These are phyloP conservation scores for Camelus bactrianus DNA, from an alignment of 2,113 vertebrate genomes.

Conservation along the genomic window DNA sequence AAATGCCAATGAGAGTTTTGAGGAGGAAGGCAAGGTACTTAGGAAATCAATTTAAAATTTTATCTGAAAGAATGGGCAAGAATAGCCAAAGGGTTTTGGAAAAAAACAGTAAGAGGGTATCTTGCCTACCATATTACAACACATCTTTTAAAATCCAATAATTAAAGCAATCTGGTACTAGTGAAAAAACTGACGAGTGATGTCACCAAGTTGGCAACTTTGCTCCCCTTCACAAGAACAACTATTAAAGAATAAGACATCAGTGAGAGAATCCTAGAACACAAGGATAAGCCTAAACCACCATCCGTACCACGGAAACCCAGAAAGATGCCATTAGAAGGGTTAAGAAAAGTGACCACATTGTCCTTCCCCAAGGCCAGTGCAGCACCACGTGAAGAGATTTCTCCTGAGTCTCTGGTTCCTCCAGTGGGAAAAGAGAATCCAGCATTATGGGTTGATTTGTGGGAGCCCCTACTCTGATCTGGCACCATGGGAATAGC, in stretches of 20 bases:
- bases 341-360: not conserved
- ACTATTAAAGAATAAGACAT: not conserved
- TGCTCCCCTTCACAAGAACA: not conserved
- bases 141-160: not conserved
- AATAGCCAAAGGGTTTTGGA: not conserved
- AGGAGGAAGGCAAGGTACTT: not conserved
- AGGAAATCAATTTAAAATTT: slow-evolving; percentile 45
- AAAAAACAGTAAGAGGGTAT: not conserved
- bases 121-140: not conserved
- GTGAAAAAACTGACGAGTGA: not conserved
- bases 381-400: not conserved
- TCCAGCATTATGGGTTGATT: not conserved
- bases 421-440: not conserved
- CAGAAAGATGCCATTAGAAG: not conserved
- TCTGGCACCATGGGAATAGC: not conserved
- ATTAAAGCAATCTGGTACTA: not conserved
- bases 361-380: not conserved
- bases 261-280: not conserved
- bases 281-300: not conserved
- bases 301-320: not conserved
- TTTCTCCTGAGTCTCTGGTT: not conserved
- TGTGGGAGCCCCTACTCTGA: not conserved
- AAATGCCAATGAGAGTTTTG: not conserved
- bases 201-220: not conserved
- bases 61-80: not conserved